Conservation (phyloP, 2,888 invertebrate species). For the Lysandra coridon region DNA sequence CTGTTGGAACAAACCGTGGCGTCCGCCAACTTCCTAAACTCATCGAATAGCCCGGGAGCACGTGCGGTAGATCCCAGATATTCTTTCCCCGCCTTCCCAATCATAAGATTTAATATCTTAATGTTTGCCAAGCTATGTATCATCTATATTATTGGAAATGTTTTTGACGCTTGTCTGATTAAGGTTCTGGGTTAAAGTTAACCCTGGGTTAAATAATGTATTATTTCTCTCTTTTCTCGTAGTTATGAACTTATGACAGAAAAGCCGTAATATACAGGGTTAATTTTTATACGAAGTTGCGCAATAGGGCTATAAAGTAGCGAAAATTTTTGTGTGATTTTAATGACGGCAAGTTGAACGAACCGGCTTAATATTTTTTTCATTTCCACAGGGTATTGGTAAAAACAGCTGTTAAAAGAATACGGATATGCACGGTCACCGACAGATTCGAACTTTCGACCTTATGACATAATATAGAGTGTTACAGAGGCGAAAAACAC, state of each 20-base stretch:
- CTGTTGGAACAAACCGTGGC: constrained; percentile 53
- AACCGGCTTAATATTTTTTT: background rate
- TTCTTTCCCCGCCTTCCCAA: constrained; percentile 56
- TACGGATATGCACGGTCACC: background rate
- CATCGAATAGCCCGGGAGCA: constrained; percentile 65
- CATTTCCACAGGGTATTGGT: background rate
- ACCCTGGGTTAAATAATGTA: background rate
- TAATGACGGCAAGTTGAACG: background rate
- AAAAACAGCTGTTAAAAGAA: background rate
- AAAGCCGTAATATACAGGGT: background rate
- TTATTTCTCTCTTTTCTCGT: background rate
- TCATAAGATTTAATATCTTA: constrained; percentile 16
- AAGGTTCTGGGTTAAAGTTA: too few species aligned
- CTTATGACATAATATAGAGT: background rate
- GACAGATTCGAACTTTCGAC: background rate
- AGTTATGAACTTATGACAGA: background rate
- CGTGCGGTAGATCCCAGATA: constrained; percentile 61
- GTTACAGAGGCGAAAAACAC: background rate
- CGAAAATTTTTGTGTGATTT: background rate
- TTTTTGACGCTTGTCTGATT: background rate
- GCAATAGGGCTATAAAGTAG: background rate
- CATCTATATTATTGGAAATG: background rate
- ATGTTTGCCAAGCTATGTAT: background rate
- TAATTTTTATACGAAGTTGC: background rate
- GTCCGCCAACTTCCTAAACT: constrained; percentile 69